phyloP scores from a whole-genome alignment of 2,797 vertebrate genomes.

The Tragopan temminckii region DNA sequence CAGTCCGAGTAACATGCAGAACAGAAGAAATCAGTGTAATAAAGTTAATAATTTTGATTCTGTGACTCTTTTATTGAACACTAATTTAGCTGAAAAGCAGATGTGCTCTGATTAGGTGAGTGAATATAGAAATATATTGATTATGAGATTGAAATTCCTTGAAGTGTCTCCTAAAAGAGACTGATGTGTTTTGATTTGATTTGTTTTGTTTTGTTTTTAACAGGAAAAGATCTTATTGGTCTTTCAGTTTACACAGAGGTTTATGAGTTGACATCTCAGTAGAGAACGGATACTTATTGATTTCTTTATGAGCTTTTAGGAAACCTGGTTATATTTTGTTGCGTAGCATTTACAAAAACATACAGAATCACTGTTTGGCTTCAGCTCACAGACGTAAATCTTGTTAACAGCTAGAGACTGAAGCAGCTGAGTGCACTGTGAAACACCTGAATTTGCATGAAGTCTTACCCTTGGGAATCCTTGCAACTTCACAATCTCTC shows the following conservation, averaged over 20 bases:
- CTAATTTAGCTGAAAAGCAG: slow-evolving; percentile 68
- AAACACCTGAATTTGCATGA: neutral
- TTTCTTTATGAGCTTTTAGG: slow-evolving; percentile 17
- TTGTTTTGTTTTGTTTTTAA: neutral
- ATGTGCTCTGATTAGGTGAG: slow-evolving; percentile 70
- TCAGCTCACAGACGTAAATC: neutral
- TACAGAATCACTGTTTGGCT: slow-evolving; percentile 16
- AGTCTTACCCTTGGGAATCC: neutral
- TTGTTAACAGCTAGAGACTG: neutral
- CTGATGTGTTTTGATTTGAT: slow-evolving; percentile 13
- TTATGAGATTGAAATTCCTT: slow-evolving; percentile 59
- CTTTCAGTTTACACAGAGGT: slow-evolving; percentile 7
- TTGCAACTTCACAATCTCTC: neutral
- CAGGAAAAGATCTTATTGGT: neutral
- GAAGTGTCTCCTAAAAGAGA: slow-evolving; percentile 54
- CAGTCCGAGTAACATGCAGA: slow-evolving; percentile 58
- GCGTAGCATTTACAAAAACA: slow-evolving; percentile 17
- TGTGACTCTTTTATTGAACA: slow-evolving; percentile 58
- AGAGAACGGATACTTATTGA: slow-evolving; percentile 53
- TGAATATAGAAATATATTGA: slow-evolving; percentile 79
- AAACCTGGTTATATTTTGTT: slow-evolving; percentile 2
- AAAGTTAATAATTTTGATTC: slow-evolving; percentile 76
- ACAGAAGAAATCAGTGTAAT: slow-evolving; percentile 72
- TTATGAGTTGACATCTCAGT: slow-evolving; percentile 53
- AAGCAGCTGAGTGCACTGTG: neutral